phyloP scores from a whole-genome alignment of 2,113 vertebrate species.

The Salvator merianae region DNA sequence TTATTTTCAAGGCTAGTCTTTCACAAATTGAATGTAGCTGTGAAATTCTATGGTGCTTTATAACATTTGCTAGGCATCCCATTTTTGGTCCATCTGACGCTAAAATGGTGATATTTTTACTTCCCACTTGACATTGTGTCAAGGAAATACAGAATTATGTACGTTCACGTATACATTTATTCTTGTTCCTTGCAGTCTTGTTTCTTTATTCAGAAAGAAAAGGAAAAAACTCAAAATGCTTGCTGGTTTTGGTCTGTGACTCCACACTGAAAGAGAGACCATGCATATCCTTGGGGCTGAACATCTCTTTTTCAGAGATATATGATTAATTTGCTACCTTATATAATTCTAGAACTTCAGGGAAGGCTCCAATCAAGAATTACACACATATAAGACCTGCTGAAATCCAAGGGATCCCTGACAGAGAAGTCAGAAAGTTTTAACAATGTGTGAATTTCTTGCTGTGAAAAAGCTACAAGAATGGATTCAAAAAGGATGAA shows the following conservation, averaged over 20 bases:
- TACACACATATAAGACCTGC: not conserved
- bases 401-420: not conserved
- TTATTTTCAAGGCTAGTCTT: not conserved
- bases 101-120: not conserved
- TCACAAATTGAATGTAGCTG: not conserved
- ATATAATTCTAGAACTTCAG: not conserved
- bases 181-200: not conserved
- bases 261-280: not conserved
- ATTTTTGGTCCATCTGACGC: not conserved
- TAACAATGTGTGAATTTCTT: not conserved
- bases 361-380: not conserved
- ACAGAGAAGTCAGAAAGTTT: not conserved
- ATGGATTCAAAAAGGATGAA: not conserved
- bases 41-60: not conserved
- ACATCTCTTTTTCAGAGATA: not conserved
- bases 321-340: not conserved
- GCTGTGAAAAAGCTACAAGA: not conserved
- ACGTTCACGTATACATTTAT: not conserved
- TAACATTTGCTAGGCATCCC: not conserved
- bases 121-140: not conserved
- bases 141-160: not conserved
- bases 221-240: not conserved
- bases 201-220: not conserved
- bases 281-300: not conserved
- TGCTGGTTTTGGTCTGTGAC: not conserved